phyloP scores from a whole-genome alignment of 2,888 invertebrate genomes.

The Eupithecia dodoneata region DNA sequence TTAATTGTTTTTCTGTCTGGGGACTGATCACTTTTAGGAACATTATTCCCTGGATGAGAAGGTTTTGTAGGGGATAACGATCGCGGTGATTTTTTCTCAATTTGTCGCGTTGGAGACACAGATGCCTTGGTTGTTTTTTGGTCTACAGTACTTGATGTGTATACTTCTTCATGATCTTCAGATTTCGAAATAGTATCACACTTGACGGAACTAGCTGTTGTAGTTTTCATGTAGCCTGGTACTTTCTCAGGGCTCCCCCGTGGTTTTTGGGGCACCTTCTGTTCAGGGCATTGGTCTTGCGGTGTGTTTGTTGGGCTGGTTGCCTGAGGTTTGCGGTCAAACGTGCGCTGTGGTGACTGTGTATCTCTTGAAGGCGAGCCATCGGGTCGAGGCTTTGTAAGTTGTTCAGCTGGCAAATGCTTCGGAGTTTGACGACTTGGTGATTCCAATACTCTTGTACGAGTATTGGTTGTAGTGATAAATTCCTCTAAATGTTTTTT shows the following conservation, averaged over 20 bases:
- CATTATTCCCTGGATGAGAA: slow-evolving; percentile 29
- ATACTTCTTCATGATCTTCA: slow-evolving; percentile 32
- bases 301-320: slow-evolving; percentile 20
- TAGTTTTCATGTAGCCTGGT: slow-evolving; percentile 42
- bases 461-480: slow-evolving; percentile 32
- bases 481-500: slow-evolving; percentile 40
- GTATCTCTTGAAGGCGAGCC: slow-evolving; percentile 39
- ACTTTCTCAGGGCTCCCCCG: slow-evolving; percentile 32
- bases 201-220: slow-evolving; percentile 38
- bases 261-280: slow-evolving; percentile 20
- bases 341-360: slow-evolving; percentile 16
- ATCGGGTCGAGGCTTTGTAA: slow-evolving; percentile 28
- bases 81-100: slow-evolving; percentile 22
- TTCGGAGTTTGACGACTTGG: slow-evolving; percentile 39
- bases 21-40: slow-evolving; percentile 30
- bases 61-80: slow-evolving; percentile 35
- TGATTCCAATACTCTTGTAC: slow-evolving; percentile 38
- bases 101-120: slow-evolving; percentile 33
- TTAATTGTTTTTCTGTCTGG: slow-evolving; percentile 33
- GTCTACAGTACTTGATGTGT: slow-evolving; percentile 24
- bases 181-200: slow-evolving; percentile 30
- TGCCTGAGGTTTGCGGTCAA: slow-evolving; percentile 12
- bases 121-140: slow-evolving; percentile 27
- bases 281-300: slow-evolving; percentile 7
- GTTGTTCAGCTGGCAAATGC: slow-evolving; percentile 23